Conservation (phyloP, 2,888 invertebrate genomes). For the Ormyrus thymus region DNA sequence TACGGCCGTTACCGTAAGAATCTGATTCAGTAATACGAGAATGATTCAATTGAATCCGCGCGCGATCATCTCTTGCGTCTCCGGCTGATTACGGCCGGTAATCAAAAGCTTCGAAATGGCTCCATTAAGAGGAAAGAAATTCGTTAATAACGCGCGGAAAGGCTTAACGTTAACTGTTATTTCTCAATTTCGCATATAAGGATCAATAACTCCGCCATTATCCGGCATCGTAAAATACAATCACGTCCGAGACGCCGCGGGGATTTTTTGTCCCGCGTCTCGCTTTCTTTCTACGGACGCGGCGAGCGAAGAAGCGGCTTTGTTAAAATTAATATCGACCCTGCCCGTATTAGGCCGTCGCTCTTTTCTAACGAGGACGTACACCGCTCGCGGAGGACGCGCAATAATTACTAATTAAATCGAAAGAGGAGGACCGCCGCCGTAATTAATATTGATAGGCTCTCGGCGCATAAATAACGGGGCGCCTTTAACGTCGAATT, state of each 20-base stretch:
- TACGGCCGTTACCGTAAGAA: not conserved
- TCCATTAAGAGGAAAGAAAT: constrained; percentile 12
- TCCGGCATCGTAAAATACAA: constrained; percentile 30
- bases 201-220: constrained; percentile 33
- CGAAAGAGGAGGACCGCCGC: not conserved
- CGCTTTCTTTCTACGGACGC: not conserved
- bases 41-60: not conserved
- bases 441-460: constrained; percentile 4
- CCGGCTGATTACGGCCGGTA: not conserved
- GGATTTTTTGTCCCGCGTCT: constrained; percentile 29
- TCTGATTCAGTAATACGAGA: not conserved
- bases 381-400: not conserved
- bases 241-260: not conserved
- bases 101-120: constrained; percentile 15
- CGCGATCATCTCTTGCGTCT: not conserved
- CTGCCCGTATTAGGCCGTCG: constrained; percentile 28
- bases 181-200: constrained; percentile 39
- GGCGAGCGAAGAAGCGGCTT: constrained; percentile 15
- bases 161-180: constrained; percentile 31
- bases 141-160: constrained; percentile 13
- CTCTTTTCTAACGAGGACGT: constrained; percentile 30
- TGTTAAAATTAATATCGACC: constrained; percentile 43
- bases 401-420: constrained; percentile 7
- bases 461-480: not conserved
- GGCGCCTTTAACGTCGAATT: not conserved